A percentile compares a stretch with the other conserved stretches of the same genome.
phyloP scores from a whole-genome alignment of 2,888 invertebrate species.

The Venustoraphidia nigricollis region DNA sequence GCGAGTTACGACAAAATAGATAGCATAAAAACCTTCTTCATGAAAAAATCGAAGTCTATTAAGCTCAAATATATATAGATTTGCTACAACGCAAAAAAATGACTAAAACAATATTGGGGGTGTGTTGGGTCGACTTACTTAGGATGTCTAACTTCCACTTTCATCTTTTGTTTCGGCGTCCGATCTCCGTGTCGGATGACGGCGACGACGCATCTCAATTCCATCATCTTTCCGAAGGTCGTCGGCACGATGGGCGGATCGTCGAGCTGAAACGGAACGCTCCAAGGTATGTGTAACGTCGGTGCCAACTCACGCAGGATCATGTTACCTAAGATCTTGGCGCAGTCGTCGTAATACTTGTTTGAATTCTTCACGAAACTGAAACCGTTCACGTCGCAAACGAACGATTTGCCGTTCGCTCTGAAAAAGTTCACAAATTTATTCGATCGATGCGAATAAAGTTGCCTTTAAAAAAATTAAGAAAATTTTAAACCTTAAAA shows the following conservation, averaged over 20 bases:
- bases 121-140: slow-evolving; percentile 40
- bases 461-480: not conserved
- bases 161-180: slow-evolving; percentile 99
- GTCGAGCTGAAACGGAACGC: slow-evolving; percentile 90
- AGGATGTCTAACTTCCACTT: slow-evolving; percentile 93
- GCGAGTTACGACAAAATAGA: too few species aligned
- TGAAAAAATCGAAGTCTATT: too few species aligned
- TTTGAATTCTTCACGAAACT: slow-evolving; percentile 99
- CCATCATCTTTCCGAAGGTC: slow-evolving; percentile 95
- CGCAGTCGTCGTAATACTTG: slow-evolving; percentile 99
- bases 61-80: too few species aligned
- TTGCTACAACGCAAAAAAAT: too few species aligned
- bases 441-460: not conserved
- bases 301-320: slow-evolving; percentile 89
- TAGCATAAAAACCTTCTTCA: too few species aligned
- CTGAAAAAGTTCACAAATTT: slow-evolving; percentile 29
- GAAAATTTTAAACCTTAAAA: slow-evolving; percentile 42
- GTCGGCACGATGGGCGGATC: slow-evolving; percentile 99
- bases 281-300: slow-evolving; percentile 93
- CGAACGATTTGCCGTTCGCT: slow-evolving; percentile 97
- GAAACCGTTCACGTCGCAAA: slow-evolving; percentile 99
- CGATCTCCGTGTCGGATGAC: slow-evolving; percentile 96
- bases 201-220: slow-evolving; percentile 85
- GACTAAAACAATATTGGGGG: not conserved
- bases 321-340: slow-evolving; percentile 96